A percentile compares a stretch with the other conserved stretches of the same genome.
Conservation (phyloP, 2,888 invertebrate genomes). For the Incurvaria masculella region DNA sequence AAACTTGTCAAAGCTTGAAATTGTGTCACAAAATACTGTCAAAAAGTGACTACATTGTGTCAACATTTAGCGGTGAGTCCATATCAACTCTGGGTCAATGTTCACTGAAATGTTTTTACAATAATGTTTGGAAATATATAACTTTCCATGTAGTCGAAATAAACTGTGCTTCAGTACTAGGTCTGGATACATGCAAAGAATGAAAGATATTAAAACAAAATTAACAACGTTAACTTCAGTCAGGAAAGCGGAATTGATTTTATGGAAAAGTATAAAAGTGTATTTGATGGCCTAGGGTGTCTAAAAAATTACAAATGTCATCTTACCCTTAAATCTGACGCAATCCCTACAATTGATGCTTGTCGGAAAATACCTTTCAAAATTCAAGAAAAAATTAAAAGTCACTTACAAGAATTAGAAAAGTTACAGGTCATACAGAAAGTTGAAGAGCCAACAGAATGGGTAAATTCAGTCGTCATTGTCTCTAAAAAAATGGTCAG, state of each 20-base stretch:
- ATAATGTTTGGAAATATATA: too few species aligned
- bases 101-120: too few species aligned
- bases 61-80: too few species aligned
- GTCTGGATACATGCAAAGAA: too few species aligned
- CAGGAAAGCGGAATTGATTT: background rate
- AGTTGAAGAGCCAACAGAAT: conserved; percentile 13
- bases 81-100: too few species aligned
- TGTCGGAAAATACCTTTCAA: conserved; percentile 2
- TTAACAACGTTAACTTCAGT: too few species aligned
- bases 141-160: too few species aligned
- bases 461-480: conserved; percentile 15
- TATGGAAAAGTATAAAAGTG: background rate
- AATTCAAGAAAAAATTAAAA: conserved; percentile 7
- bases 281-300: background rate
- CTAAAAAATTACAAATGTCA: background rate
- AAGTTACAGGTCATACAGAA: conserved; percentile 7
- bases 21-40: too few species aligned
- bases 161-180: too few species aligned
- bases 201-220: too few species aligned
- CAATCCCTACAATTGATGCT: background rate
- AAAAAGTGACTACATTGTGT: too few species aligned
- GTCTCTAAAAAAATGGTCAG: conserved; percentile 13
- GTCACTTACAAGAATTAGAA: conserved; percentile 10
- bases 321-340: background rate
- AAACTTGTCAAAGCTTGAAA: too few species aligned